Evolutionary conservation across 1,140 invertebrate genomes (phyloP).

Genomic region (Arion vulgaris): DNA sequence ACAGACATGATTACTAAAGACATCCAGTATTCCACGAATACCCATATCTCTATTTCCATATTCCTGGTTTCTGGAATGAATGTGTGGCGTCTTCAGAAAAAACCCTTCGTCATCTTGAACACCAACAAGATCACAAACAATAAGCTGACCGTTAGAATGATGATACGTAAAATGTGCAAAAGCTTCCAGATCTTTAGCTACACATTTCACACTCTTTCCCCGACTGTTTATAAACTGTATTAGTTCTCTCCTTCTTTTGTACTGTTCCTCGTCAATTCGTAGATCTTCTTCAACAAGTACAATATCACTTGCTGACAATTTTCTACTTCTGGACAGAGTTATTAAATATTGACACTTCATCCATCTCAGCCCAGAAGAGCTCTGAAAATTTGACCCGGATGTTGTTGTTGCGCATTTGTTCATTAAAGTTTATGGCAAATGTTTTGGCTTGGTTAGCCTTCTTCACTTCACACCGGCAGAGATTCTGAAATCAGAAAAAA

Average conservation of each 20-base stretch:
- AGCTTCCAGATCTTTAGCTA: slow-evolving; percentile 32
- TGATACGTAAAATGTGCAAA: slow-evolving; percentile 46
- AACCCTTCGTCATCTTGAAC: slow-evolving; percentile 27
- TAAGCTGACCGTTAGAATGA: slow-evolving; percentile 34
- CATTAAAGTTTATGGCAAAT: neutral
- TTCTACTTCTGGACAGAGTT: slow-evolving; percentile 26
- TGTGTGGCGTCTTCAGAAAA: slow-evolving; percentile 35
- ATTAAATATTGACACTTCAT: slow-evolving; percentile 40
- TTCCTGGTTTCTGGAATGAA: slow-evolving; percentile 35
- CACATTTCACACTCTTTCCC: neutral
- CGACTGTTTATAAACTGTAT: neutral
- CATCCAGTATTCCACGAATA: slow-evolving; percentile 16
- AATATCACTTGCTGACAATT: slow-evolving; percentile 24
- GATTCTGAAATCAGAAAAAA: slow-evolving; percentile 9
- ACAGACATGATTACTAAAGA: slow-evolving; percentile 43
- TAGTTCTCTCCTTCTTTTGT: neutral
- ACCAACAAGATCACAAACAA: slow-evolving; percentile 45
- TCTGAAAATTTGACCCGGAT: neutral
- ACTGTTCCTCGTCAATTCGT: slow-evolving; percentile 8
- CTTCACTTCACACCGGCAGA: slow-evolving; percentile 15
- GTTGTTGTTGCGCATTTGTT: neutral
- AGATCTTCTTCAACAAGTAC: slow-evolving; percentile 44
- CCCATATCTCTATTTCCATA: slow-evolving; percentile 43
- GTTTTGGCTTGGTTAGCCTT: slow-evolving; percentile 9
- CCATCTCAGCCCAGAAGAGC: slow-evolving; percentile 39